Evolutionary conservation across 1,140 invertebrate species (phyloP), one percentile per base, ranked within the genome.

Genomic region (Drosophila tropicalis): DNA sequence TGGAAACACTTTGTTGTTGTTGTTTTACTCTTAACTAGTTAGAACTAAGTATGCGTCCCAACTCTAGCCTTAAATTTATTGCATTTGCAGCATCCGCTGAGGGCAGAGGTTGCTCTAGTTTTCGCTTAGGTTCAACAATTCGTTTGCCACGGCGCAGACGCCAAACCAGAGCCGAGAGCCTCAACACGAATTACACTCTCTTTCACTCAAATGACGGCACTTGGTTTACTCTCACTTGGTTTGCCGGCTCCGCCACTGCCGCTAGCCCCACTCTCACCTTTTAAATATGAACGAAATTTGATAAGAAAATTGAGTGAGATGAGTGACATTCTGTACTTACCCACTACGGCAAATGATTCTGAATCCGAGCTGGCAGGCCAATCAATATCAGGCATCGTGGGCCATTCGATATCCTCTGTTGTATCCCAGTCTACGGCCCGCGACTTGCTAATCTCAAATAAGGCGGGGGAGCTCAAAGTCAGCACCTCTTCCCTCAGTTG

Each of bases 391-490:
- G 83, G 83, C 80, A 83, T 83, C 19, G 76, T 62, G 22, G 83
- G 83, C 83, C 83, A 87, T 19, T 89, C 90, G 44, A 90, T 91
- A 62, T 91, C 90, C 57, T 91, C 76, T 70, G 81, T 74, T 94
- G 94, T 75, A 93, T 90, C 94, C 95, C 95, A 97, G 72, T 96
- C 94, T 29, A 94, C 92, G 13, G 96, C 95, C 76, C 95, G 93
- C 63, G 96, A 94, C 66, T 95, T 93, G 70, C 94, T 95, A 15
- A 97, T 92, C 93, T 97, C 96, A 92, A 97, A 97, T n/a, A 98
- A 84, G 3, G 96, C 95, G 82, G 97, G 96, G 39, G 94, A 95
- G 80, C 96, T 95, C 2, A 94, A 86, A 41, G 92, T 90, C 75
- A 96, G 94, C 55, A 97, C 92, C 70, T 95, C 93, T 62, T 94